Percentiles rank a stretch among this genome's conserved stretches.
Conservation (phyloP, 2,888 invertebrate genomes). For the Aporophyla nigra region DNA sequence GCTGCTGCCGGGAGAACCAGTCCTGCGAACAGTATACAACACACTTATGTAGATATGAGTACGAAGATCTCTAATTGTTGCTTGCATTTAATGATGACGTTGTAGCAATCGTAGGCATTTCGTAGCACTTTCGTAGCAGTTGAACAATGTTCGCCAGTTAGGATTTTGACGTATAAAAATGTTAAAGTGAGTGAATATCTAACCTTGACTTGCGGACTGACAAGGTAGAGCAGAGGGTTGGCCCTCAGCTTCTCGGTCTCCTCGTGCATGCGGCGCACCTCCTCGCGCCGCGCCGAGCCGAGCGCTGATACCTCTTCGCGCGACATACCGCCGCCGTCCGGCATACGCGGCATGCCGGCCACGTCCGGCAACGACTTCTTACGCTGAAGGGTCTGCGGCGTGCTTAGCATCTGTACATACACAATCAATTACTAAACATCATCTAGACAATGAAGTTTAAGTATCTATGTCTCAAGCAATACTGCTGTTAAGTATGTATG, state of each 20-base stretch:
- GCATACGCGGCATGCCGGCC: slow-evolving; percentile 95
- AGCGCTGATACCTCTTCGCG: slow-evolving; percentile 98
- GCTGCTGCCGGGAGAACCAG: slow-evolving; percentile 99
- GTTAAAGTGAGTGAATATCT: slow-evolving; percentile 7
- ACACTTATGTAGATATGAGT: slow-evolving; percentile 1
- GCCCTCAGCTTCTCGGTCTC: slow-evolving; percentile 97
- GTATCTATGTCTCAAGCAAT: background rate
- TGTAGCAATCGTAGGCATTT: slow-evolving; percentile 41
- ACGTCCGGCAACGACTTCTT: slow-evolving; percentile 99
- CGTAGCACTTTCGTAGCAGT: slow-evolving; percentile 56
- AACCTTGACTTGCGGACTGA: slow-evolving; percentile 99
- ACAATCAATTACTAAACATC: slow-evolving; percentile 2
- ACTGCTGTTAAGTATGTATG: background rate
- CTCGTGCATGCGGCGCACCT: slow-evolving; percentile 97
- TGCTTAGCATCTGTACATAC: slow-evolving; percentile 93
- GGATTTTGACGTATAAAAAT: background rate
- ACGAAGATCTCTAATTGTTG: background rate
- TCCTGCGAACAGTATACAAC: slow-evolving; percentile 92
- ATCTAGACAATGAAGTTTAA: background rate
- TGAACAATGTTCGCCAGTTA: background rate
- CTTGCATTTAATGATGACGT: background rate
- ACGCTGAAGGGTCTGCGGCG: slow-evolving; percentile 95
- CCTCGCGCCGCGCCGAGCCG: slow-evolving; percentile 98
- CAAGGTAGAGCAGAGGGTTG: slow-evolving; percentile 98
- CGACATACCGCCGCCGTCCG: slow-evolving; percentile 94